These are phyloP conservation scores for Gerris buenoi DNA, from an alignment of 1,140 invertebrate species.

Conservation along the genomic window DNA sequence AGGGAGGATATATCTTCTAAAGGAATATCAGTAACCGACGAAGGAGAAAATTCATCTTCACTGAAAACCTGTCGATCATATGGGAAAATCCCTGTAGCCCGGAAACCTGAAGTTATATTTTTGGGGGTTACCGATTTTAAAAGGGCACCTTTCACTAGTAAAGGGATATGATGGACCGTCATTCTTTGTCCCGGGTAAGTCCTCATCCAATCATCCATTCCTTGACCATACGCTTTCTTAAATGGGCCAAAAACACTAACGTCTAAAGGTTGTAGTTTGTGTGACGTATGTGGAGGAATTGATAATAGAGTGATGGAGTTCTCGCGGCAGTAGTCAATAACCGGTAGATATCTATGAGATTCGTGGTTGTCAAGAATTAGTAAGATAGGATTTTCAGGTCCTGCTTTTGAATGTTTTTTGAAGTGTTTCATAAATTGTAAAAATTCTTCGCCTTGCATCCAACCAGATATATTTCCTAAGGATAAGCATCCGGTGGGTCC, in stretches of 20 bases:
- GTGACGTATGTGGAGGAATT: background rate
- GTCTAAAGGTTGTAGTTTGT: background rate
- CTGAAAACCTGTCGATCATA: background rate
- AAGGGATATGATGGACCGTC: background rate
- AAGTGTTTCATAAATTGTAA: no score
- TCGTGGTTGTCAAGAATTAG: background rate
- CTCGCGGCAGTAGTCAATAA: background rate
- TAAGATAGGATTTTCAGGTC: no score
- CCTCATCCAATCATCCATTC: background rate
- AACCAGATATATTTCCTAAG: no score
- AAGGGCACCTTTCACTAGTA: background rate
- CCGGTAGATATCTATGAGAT: background rate
- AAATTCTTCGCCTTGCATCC: no score
- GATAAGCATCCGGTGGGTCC: no score
- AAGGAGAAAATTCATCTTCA: background rate
- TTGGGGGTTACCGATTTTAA: background rate
- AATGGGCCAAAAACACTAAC: background rate
- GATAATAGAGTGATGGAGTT: background rate
- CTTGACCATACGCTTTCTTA: background rate
- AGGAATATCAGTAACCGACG: no score
- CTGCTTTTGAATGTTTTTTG: no score
- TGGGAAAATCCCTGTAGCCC: background rate
- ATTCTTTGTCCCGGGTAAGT: background rate
- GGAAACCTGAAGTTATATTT: background rate
- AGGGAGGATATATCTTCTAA: no score